These are phyloP conservation scores for Zaprionus gabonicus DNA, from an alignment of 1,140 invertebrate species.

Conservation along the genomic window DNA sequence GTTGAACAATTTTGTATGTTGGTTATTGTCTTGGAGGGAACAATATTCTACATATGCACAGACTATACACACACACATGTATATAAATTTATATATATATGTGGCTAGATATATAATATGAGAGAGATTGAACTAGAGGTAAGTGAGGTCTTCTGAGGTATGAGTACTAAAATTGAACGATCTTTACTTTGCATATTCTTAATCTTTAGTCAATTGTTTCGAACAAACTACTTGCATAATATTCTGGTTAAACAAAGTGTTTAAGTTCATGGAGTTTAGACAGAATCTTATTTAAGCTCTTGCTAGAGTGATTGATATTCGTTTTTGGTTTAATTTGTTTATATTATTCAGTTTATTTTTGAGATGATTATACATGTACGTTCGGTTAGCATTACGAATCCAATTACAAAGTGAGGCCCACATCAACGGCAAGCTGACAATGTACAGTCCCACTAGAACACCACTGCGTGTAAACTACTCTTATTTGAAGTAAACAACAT, in stretches of 20 bases:
- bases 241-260: constrained; percentile 81
- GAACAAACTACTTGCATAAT: constrained; percentile 84
- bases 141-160: constrained; percentile 19
- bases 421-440: constrained; percentile 88
- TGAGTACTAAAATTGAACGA: constrained; percentile 14
- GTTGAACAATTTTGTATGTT: constrained; percentile 79
- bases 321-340: constrained; percentile 38
- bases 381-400: constrained; percentile 82
- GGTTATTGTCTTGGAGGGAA: constrained; percentile 72
- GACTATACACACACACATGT: constrained; percentile 25
- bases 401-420: constrained; percentile 86
- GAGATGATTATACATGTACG: constrained; percentile 56
- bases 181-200: constrained; percentile 21
- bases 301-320: constrained; percentile 6
- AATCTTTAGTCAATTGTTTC: constrained; percentile 50
- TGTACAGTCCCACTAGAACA: constrained; percentile 86
- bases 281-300: constrained; percentile 69
- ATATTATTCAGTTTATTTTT: constrained; percentile 57
- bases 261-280: constrained; percentile 73
- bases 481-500: constrained; percentile 84
- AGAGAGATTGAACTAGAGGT: background rate
- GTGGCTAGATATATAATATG: constrained; percentile 14
- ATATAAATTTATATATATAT: constrained; percentile 21
- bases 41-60: constrained; percentile 39
- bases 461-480: constrained; percentile 85